These are phyloP conservation scores for Melanotaenia duboulayi DNA, from an alignment of 2,113 vertebrate genomes.

Conservation along the genomic window DNA sequence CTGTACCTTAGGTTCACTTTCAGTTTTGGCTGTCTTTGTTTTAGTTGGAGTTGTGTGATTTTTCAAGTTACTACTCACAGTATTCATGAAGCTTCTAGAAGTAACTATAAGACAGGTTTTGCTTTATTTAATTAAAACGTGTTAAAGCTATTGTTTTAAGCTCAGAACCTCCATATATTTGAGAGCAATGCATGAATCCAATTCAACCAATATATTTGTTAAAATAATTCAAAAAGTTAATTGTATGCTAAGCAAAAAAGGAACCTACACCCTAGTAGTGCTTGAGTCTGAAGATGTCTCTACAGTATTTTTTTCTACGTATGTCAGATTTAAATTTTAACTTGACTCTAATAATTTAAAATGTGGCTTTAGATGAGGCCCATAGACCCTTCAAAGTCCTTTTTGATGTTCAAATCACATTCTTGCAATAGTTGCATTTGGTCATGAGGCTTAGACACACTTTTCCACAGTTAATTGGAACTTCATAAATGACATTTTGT, in stretches of 20 bases:
- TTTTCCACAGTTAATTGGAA: constrained; percentile 69
- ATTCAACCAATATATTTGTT: not conserved
- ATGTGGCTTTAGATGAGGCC: constrained; percentile 44
- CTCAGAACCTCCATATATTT: not conserved
- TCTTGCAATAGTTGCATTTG: constrained; percentile 51
- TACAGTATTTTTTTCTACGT: not conserved
- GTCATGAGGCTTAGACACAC: constrained; percentile 62
- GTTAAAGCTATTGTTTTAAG: not conserved
- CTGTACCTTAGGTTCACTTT: too few relatives aligned
- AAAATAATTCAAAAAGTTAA: not conserved
- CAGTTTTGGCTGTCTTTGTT: too few relatives aligned
- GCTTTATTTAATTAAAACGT: too few relatives aligned
- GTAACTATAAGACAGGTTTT: too few relatives aligned
- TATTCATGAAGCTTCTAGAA: too few relatives aligned
- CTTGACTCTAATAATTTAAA: constrained; percentile 49
- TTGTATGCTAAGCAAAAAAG: not conserved
- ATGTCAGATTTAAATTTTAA: constrained; percentile 35
- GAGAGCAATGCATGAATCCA: not conserved
- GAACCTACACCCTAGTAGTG: not conserved
- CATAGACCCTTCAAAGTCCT: constrained; percentile 42
- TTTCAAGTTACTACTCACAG: too few relatives aligned
- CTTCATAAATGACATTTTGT: constrained; percentile 63
- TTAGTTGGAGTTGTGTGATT: too few relatives aligned
- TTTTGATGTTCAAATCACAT: constrained; percentile 79
- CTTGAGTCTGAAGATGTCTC: not conserved